Evolutionary conservation across 2,888 invertebrate species (phyloP).

Genomic region (Cabera pusaria): DNA sequence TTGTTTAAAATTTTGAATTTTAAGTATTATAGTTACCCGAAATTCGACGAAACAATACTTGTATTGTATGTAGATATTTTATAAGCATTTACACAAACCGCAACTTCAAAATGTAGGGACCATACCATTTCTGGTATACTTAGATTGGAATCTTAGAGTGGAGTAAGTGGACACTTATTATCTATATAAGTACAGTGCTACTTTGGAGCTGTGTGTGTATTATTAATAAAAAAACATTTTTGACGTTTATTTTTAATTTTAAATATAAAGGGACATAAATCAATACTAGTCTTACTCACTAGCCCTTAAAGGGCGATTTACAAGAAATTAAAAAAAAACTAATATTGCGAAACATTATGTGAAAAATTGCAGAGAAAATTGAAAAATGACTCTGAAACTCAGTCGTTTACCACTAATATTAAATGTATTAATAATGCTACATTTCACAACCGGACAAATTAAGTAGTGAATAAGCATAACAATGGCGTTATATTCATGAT

Average conservation of each 20-base stretch:
- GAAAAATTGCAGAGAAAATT: conserved; percentile 5
- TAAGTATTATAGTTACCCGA: too few species aligned
- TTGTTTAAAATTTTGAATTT: too few species aligned
- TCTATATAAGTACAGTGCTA: too few species aligned
- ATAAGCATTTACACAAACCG: too few species aligned
- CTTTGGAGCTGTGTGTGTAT: too few species aligned
- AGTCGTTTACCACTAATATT: conserved; percentile 7
- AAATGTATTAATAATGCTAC: conserved; percentile 44
- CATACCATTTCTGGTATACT: too few species aligned
- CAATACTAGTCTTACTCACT: conserved; percentile 44
- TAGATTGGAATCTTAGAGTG: too few species aligned
- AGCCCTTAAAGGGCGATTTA: conserved; percentile 41
- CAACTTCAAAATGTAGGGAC: too few species aligned
- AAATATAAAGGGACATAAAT: conserved; percentile 48
- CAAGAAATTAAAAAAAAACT: conserved; percentile 19
- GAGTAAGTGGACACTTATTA: too few species aligned
- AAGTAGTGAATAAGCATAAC: not conserved
- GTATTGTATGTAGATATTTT: too few species aligned
- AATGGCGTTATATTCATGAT: too few species aligned
- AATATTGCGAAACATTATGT: conserved; percentile 4
- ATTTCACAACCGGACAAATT: conserved; percentile 52
- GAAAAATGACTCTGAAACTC: conserved; percentile 15
- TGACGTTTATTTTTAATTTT: conserved; percentile 35
- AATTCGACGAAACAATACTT: too few species aligned
- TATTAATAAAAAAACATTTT: conserved; percentile 2